phyloP scores from a whole-genome alignment of 1,140 invertebrate genomes.

The Teleopsis dalmanni region DNA sequence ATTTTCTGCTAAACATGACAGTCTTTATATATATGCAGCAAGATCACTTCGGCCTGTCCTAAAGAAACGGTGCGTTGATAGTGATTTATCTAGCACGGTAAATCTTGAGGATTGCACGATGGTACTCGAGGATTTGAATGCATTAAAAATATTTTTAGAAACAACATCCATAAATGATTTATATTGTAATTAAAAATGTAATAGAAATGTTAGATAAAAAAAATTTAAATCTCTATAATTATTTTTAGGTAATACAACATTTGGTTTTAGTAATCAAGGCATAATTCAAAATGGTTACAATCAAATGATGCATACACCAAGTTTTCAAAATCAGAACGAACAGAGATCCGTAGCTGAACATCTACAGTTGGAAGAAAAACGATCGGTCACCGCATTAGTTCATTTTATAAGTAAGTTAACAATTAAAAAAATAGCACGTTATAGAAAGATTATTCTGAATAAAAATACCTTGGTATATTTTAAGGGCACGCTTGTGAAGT shows the following conservation, averaged over 20 bases:
- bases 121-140: slow-evolving; percentile 47
- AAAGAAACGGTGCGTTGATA: slow-evolving; percentile 60
- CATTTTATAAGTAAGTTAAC: slow-evolving; percentile 58
- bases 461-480: slow-evolving; percentile 6
- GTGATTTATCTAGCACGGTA: slow-evolving; percentile 44
- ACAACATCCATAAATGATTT: slow-evolving; percentile 38
- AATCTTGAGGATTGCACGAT: slow-evolving; percentile 46
- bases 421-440: background rate
- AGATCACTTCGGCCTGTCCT: slow-evolving; percentile 78
- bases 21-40: slow-evolving; percentile 82
- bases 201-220: slow-evolving; percentile 15
- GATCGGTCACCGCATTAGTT: slow-evolving; percentile 70
- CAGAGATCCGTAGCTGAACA: slow-evolving; percentile 44
- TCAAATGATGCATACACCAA: slow-evolving; percentile 18
- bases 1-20: slow-evolving; percentile 75
- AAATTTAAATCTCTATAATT: background rate
- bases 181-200: slow-evolving; percentile 21
- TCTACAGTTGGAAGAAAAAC: slow-evolving; percentile 54
- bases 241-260: background rate
- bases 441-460: background rate
- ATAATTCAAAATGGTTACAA: slow-evolving; percentile 42
- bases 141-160: slow-evolving; percentile 46
- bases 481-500: slow-evolving; percentile 75
- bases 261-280: slow-evolving; percentile 22
- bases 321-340: slow-evolving; percentile 21